These are phyloP conservation scores for Eristalis tenax DNA, from an alignment of 2,888 invertebrate genomes.

Conservation along the genomic window DNA sequence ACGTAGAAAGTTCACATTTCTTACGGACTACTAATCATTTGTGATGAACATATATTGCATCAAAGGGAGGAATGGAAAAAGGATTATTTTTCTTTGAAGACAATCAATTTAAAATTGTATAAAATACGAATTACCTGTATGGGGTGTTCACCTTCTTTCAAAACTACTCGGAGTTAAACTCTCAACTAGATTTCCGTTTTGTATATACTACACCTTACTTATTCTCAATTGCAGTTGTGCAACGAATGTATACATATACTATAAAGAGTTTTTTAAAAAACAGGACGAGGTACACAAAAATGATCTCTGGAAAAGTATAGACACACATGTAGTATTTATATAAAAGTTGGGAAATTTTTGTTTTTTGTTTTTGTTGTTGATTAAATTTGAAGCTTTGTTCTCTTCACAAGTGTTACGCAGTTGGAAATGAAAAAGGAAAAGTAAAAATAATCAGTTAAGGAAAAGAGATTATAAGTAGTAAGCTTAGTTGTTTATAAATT, in stretches of 20 bases:
- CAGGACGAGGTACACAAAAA: constrained; percentile 49
- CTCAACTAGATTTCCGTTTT: constrained; percentile 43
- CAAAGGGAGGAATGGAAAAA: constrained; percentile 14
- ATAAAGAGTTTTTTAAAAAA: background rate
- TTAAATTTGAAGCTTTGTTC: constrained; percentile 6
- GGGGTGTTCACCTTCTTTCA: constrained; percentile 22
- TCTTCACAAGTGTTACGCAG: constrained; percentile 1
- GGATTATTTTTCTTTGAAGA: constrained; percentile 6
- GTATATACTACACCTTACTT: constrained; percentile 45
- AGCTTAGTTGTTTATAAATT: constrained; percentile 61
- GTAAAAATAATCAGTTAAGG: constrained; percentile 4
- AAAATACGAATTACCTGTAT: constrained; percentile 55
- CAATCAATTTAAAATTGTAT: constrained; percentile 41
- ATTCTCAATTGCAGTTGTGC: constrained; percentile 65
- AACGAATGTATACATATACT: constrained; percentile 33
- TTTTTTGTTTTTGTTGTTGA: background rate
- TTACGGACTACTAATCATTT: background rate
- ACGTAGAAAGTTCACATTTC: background rate
- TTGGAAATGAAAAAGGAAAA: constrained; percentile 10
- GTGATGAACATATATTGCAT: background rate
- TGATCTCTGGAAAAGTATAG: constrained; percentile 57
- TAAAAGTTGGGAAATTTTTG: constrained; percentile 8
- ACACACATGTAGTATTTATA: constrained; percentile 16
- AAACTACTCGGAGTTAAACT: constrained; percentile 26
- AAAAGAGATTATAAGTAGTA: constrained; percentile 54